Base-by-base conservation (phyloP, 2,113 vertebrate genomes). In the Ailuropoda melanoleuca region DNA sequence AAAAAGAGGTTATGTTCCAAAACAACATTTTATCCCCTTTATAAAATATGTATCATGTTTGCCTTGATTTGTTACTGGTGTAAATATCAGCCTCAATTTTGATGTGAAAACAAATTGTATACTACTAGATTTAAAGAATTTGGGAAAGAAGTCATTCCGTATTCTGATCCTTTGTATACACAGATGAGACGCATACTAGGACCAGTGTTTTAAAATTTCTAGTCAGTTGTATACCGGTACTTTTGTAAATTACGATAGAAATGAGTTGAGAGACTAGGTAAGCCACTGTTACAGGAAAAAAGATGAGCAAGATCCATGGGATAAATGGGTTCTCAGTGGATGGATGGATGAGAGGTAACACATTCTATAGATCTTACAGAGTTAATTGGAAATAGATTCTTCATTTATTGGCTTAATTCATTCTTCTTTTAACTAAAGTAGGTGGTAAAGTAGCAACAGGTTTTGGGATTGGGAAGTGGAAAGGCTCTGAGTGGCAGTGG, bases 61-160 rank as follows among this genome's bases (percentile, higher is more conserved):
- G 34, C 19, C 43, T 89, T 80, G 7, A 77, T 91, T 95, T 72
- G 46, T 93, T 90, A 48, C 60, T 94, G 75, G n/a, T 92, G 4
- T 92, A 34, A 29, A 0, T 95, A 46, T 60, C 48, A 91, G 24
- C 80, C 37, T 97, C 94, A 66, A 66, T n/a, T 90, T 74, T 88
- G 53, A 64, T 82, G 48, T 43, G 66, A 56, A 50, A 82, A 34
- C 15, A 96, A 58, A 83, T 93, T 90, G 9, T 55, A 55, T 29
- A 92, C 48, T 96, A 80, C 72, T 46, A 26, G 31, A 88, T 91
- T 37, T 68, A 82, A 89, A 89, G 64, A 97, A 70, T 10, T 93
- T 93, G 46, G 50, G 89, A 64, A 89, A 95, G 43, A 62, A 26
- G 10, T 85, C 43, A 70, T 26, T 14, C 46, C 53, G 50, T 55